Conservation (phyloP, 2,888 invertebrate genomes). For the Marasmarcha lunaedactyla region DNA sequence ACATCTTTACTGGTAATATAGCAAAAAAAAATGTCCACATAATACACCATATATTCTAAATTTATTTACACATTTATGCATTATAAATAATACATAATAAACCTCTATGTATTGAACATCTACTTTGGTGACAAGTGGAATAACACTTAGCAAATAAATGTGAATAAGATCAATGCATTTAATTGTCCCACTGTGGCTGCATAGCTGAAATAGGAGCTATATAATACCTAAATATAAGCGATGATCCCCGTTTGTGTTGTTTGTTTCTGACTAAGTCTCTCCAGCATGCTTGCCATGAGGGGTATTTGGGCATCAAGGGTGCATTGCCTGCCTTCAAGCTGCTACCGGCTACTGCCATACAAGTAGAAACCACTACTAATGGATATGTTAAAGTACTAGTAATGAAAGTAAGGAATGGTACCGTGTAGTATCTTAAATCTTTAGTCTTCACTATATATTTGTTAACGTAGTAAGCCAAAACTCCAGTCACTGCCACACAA, state of each 20-base stretch:
- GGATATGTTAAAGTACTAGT: slow-evolving; percentile 92
- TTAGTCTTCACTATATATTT: slow-evolving; percentile 83
- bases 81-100: not conserved
- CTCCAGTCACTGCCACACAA: slow-evolving; percentile 81
- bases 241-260: slow-evolving; percentile 89
- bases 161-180: slow-evolving; percentile 50
- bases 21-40: slow-evolving; percentile 53
- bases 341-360: slow-evolving; percentile 87
- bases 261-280: slow-evolving; percentile 78
- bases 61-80: slow-evolving; percentile 54
- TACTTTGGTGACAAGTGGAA: slow-evolving; percentile 61
- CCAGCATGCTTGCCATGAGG: slow-evolving; percentile 87
- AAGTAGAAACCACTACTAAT: slow-evolving; percentile 89
- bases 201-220: slow-evolving; percentile 57
- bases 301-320: slow-evolving; percentile 86
- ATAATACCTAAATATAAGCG: slow-evolving; percentile 81
- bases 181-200: slow-evolving; percentile 37
- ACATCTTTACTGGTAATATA: slow-evolving; percentile 47
- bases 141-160: slow-evolving; percentile 65
- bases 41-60: slow-evolving; percentile 57
- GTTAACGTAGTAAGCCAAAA: slow-evolving; percentile 81
- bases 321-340: slow-evolving; percentile 85
- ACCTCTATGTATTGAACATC: slow-evolving; percentile 21
- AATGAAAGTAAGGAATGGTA: slow-evolving; percentile 74
- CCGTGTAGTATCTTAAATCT: slow-evolving; percentile 70